Percentiles rank a stretch among this genome's conserved stretches.
phyloP scores from a whole-genome alignment of 2,113 vertebrate genomes.

The Martes martes region DNA sequence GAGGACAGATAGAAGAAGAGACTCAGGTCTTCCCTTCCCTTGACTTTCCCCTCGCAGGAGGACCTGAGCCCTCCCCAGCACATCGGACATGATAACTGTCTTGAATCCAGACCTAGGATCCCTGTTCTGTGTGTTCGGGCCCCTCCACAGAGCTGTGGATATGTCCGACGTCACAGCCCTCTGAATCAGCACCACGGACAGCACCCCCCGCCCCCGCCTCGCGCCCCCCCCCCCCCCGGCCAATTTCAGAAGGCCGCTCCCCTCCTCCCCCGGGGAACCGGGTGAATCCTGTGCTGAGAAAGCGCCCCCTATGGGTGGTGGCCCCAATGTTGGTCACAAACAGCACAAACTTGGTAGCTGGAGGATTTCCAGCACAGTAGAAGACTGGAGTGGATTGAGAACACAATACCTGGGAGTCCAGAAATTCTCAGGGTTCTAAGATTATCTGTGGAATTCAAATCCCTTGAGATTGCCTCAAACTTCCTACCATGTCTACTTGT shows the following conservation, averaged over 20 bases:
- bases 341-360: neutral
- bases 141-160: neutral
- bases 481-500: neutral
- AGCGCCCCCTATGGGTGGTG: rapidly evolving
- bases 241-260: no score
- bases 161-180: no score
- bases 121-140: neutral
- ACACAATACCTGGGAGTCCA: neutral
- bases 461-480: neutral
- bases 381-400: neutral
- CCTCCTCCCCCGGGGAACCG: neutral
- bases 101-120: neutral
- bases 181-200: neutral
- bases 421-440: neutral
- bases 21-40: no score
- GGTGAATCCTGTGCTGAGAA: neutral
- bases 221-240: no score
- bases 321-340: neutral
- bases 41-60: neutral
- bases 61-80: neutral
- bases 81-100: neutral
- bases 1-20: neutral
- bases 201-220: rapidly evolving
- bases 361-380: no score
- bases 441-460: neutral